Evolutionary conservation across 2,888 invertebrate genomes (phyloP), one percentile per base, ranked within the genome.

Genomic region (Hirtodrosophila trivittata): DNA sequence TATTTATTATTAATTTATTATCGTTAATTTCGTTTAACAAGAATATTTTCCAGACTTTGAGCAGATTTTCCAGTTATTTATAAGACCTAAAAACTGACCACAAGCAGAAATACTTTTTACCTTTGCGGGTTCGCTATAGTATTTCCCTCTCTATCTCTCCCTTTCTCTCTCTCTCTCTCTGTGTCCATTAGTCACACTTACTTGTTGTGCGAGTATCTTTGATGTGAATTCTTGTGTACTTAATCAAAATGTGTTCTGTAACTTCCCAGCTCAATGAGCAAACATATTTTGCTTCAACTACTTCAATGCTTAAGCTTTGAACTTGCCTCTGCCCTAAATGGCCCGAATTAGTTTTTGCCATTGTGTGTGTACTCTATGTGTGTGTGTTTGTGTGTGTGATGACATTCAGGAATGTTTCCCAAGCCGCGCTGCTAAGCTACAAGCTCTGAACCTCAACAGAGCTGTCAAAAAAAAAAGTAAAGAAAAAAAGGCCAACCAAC

Each of bases 361-460:
- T 33, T 41, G 52, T 33, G 18, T 33, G 8, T 14, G 14, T 38
- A 3, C 7, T 43, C 5, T 55, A 32, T 13, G 7, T 42, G n/a
- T 39, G 10, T 55, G 13, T 16, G 13, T 67, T 28, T 51, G 39
- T 70, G 37, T 55, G 60, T 70, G 63, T 39, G 71, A 74, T 74
- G 71, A 71, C 74, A 71, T 71, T 71, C 71, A 71, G 74, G 74
- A 71, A 71, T 71, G 71, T 71, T 71, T 74, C 69, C 68, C 74
- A 71, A 70, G 67, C 50, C 52, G 3, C 10, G 7, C 9, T 5
- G n/a, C 56, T 65, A 57, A 46, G 59, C 59, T 32, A 60, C 60
- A 52, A 69, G 69, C 66, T 50, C 46, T 57, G 45, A 65, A 37
- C 25, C 67, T 66, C 64, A 73, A 75, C 73, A 70, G 56, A 73